These are phyloP conservation scores for Staurois parvus DNA, from an alignment of 2,797 vertebrate genomes.

Conservation along the genomic window DNA sequence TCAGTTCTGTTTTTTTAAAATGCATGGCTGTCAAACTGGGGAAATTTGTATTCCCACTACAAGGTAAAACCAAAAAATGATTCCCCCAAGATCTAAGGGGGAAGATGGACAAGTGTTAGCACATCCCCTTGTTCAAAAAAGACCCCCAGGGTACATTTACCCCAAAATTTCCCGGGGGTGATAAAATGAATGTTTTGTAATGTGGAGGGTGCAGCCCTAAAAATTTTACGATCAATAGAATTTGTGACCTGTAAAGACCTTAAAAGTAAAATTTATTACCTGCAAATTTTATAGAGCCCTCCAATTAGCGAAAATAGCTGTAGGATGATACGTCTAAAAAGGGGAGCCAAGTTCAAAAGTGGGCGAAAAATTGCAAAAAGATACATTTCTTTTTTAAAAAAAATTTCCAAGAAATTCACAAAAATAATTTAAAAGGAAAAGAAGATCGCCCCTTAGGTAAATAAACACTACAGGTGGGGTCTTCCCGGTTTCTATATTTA, in stretches of 20 bases:
- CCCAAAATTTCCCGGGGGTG: neutral
- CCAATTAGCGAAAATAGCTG: neutral
- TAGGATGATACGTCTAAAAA: neutral
- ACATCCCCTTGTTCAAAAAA: neutral
- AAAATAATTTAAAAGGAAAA: too few species aligned
- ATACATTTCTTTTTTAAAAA: neutral
- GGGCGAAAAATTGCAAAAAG: neutral
- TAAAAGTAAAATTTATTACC: constrained; percentile 17
- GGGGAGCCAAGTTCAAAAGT: neutral
- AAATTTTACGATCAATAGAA: constrained; percentile 26
- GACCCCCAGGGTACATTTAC: neutral
- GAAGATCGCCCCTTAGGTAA: too few species aligned
- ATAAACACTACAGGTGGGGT: too few species aligned
- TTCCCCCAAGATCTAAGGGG: neutral
- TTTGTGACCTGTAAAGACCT: neutral
- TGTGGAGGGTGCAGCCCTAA: neutral
- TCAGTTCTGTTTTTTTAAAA: neutral
- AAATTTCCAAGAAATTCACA: too few species aligned
- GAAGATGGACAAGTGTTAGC: too few species aligned
- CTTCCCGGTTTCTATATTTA: too few species aligned
- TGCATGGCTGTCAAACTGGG: neutral
- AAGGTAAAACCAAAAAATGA: neutral
- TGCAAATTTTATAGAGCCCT: constrained; percentile 1
- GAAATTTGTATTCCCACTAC: neutral
- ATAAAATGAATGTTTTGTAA: neutral